Conservation (phyloP, 2,113 vertebrate genomes). For the Calidris pygmaea region DNA sequence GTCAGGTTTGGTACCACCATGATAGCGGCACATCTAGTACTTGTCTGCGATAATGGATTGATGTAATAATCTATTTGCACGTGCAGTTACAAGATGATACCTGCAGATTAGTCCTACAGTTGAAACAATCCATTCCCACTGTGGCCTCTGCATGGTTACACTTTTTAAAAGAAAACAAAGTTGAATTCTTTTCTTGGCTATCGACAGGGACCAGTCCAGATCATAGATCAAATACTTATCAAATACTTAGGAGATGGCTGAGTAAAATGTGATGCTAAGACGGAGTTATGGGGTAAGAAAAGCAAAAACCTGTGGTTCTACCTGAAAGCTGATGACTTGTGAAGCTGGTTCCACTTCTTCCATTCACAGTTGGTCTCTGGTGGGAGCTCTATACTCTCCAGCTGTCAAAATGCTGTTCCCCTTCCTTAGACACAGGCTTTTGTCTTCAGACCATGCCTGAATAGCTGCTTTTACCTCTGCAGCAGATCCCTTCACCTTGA, state of each 20-base stretch:
- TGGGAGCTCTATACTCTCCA: neutral
- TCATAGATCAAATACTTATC: rapidly evolving
- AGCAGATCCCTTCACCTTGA: neutral
- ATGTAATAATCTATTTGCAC: neutral
- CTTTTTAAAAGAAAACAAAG: neutral
- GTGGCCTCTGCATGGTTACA: neutral
- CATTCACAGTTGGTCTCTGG: neutral
- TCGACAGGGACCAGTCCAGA: neutral
- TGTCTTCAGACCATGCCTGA: neutral
- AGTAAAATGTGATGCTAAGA: neutral
- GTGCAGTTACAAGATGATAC: neutral
- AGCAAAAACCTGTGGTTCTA: neutral
- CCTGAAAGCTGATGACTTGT: neutral
- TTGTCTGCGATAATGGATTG: neutral
- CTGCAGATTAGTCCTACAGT: neutral
- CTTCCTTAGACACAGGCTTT: neutral
- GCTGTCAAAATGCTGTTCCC: neutral
- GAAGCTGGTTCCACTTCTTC: neutral
- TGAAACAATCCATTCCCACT: neutral
- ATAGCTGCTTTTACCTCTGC: neutral
- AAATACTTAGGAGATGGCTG: neutral
- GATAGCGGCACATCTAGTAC: rapidly evolving
- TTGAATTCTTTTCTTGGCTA: neutral
- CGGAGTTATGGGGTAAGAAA: neutral
- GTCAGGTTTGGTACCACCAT: neutral